These are phyloP conservation scores for Neoitamus cyanurus DNA, from an alignment of 2,888 invertebrate species.

Conservation along the genomic window DNA sequence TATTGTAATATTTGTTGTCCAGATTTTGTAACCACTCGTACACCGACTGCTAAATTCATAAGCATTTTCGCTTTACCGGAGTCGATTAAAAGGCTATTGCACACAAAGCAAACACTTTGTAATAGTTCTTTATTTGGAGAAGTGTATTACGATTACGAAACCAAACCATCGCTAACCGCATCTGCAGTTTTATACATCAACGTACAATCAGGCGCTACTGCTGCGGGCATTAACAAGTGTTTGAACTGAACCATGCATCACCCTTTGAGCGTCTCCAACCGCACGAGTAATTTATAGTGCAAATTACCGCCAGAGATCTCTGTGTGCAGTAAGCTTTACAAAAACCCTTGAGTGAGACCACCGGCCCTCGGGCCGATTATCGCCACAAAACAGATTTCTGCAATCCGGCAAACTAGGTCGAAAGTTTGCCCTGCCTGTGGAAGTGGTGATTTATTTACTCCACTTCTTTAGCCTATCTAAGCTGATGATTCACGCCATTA, in stretches of 20 bases:
- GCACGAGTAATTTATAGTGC: neutral
- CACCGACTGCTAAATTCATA: too few species aligned
- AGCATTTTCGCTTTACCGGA: too few species aligned
- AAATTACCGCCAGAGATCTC: neutral
- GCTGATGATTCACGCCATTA: slow-evolving; percentile 31
- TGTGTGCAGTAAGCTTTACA: neutral
- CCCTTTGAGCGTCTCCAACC: neutral
- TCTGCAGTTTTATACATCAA: neutral
- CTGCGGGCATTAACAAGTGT: neutral
- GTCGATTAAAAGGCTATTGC: too few species aligned
- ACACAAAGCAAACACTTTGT: too few species aligned
- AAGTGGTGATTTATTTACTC: slow-evolving; percentile 19
- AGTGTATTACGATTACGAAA: too few species aligned
- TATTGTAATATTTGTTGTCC: too few species aligned
- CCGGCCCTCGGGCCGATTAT: slow-evolving; percentile 16
- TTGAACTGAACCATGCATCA: neutral
- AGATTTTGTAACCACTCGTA: too few species aligned
- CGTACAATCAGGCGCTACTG: neutral
- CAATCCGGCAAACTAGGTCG: slow-evolving; percentile 2
- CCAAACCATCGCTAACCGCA: neutral
- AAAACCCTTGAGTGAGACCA: neutral
- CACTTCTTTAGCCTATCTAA: slow-evolving; percentile 3
- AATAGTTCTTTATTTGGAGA: too few species aligned
- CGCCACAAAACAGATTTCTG: neutral
- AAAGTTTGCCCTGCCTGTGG: neutral